These are phyloP conservation scores for Julus scandinavius DNA, from an alignment of 2,888 invertebrate species.

Conservation along the genomic window DNA sequence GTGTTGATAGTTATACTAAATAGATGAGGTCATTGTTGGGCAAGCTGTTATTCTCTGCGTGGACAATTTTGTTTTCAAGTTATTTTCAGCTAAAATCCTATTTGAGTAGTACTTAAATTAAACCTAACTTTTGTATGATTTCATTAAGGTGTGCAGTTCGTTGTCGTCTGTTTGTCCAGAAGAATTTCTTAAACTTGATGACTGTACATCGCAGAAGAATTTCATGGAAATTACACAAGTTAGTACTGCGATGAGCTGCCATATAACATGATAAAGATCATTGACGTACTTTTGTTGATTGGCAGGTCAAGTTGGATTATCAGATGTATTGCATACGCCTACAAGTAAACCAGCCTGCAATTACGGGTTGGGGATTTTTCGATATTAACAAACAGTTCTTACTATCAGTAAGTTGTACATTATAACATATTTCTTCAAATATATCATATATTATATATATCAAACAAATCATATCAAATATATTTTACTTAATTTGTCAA, in stretches of 20 bases:
- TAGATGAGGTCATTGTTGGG: too few relatives aligned
- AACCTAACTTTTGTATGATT: too few relatives aligned
- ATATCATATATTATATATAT: too few relatives aligned
- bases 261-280: too few relatives aligned
- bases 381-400: constrained; percentile 37
- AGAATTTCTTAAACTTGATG: neutral
- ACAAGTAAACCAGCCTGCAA: neutral
- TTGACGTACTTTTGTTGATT: neutral
- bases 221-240: constrained; percentile 31
- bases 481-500: neutral
- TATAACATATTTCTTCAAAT: too few relatives aligned
- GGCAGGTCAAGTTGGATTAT: constrained; percentile 38
- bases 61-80: too few relatives aligned
- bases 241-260: neutral
- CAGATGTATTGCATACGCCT: constrained; percentile 34
- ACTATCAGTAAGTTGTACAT: neutral
- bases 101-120: too few relatives aligned
- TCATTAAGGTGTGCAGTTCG: neutral
- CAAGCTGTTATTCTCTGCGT: too few relatives aligned
- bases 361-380: constrained; percentile 32
- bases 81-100: too few relatives aligned
- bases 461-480: too few relatives aligned
- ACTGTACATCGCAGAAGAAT: neutral
- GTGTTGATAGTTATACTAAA: too few relatives aligned
- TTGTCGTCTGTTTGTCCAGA: neutral